Base-by-base conservation (phyloP, 2,888 invertebrate genomes). In the Melieria omissa region DNA sequence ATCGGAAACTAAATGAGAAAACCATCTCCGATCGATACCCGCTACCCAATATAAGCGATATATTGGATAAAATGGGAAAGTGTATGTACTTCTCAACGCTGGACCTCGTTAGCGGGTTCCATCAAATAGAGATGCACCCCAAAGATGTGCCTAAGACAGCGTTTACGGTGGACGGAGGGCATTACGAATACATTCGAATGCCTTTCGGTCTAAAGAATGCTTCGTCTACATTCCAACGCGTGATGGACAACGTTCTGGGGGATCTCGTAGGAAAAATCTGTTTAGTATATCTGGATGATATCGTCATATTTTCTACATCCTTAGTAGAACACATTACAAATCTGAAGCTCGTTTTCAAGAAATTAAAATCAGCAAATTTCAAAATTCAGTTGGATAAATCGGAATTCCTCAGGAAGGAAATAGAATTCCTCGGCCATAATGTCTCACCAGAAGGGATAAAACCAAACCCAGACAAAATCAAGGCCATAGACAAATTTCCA, bases 31-130 rank as follows among this genome's bases (percentile, higher is more conserved):
- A 76, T 54, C 45, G 55, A 47, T 78, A 75, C 52, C 77, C 77
- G 3, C 29, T 78, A 12, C 79, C 80, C 0, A 79, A 81, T 80
- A 83, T 67, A 77, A 80, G 69, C 57, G 47, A 67, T 41, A 60
- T 67, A n/a, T 45, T 66, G 16, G 66, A 66, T n/a, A 42, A 66
- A 47, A 42, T 83, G 45, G 83, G 83, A 0, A 72, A 76, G 66
- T 76, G 78, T 57, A 66, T 77, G 49, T 83, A 80, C 69, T 84
- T 84, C 71, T 77, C 79, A 0, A 80, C 77, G 0, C 64, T 84
- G 8, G 82, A 84, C 68, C 67, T 83, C 5, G 79, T 81, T 0
- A 29, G 73, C 45, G 83, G 83, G 0, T 85, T 80, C 66, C 79
- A 80, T 64, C 84, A 85, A 73, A 81, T 85, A 5, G 78, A 78